phyloP scores from a whole-genome alignment of 2,797 vertebrate genomes.

The Scyliorhinus canicula region DNA sequence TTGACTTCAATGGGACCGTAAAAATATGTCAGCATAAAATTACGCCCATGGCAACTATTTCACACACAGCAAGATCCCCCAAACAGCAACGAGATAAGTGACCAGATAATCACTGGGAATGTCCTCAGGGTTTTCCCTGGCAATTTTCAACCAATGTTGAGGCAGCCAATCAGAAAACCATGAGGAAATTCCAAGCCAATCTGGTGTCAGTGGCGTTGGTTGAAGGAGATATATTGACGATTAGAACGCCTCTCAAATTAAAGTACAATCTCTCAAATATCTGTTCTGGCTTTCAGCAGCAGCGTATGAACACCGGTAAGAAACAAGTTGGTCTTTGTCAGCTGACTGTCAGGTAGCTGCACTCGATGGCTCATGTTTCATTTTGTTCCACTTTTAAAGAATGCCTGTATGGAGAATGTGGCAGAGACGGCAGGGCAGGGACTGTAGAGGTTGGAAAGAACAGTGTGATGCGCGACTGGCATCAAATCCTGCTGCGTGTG shows the following conservation, averaged over 20 bases:
- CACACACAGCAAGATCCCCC: too few relatives aligned
- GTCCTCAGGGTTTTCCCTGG: too few relatives aligned
- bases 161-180: too few relatives aligned
- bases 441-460: neutral
- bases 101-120: too few relatives aligned
- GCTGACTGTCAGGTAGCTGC: neutral
- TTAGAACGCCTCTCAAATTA: neutral
- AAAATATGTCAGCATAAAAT: too few relatives aligned
- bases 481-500: neutral
- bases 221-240: neutral
- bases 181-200: too few relatives aligned
- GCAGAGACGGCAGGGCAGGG: neutral
- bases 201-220: too few relatives aligned
- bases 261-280: neutral
- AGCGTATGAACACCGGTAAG: neutral
- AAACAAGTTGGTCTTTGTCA: neutral
- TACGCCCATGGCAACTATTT: too few relatives aligned
- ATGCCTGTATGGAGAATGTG: neutral
- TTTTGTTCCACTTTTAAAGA: neutral
- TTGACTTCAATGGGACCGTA: too few relatives aligned
- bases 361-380: neutral
- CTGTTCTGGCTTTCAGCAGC: neutral
- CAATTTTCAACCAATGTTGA: too few relatives aligned
- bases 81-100: too few relatives aligned
- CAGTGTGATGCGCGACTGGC: neutral